Percentiles rank a stretch among this genome's conserved stretches.
These are phyloP conservation scores for Erebia aethiops DNA, from an alignment of 2,888 invertebrate species.

Conservation along the genomic window DNA sequence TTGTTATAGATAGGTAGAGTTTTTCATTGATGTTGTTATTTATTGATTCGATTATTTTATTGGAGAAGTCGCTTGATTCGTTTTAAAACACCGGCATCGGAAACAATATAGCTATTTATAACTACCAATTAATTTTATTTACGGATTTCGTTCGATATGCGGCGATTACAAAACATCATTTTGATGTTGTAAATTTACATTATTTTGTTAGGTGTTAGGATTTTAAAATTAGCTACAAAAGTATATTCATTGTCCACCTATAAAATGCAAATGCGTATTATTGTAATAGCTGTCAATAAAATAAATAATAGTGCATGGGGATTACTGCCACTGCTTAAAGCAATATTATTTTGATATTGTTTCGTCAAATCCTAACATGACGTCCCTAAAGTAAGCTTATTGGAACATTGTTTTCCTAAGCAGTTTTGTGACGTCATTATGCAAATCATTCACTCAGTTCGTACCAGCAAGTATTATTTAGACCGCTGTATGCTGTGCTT, in stretches of 20 bases:
- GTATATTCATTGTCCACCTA: background rate
- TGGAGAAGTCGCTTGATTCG: constrained; percentile 9
- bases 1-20: background rate
- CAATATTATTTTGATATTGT: no score
- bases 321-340: no score
- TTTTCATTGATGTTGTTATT: constrained; percentile 27
- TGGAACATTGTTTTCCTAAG: no score
- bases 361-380: no score
- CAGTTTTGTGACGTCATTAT: no score
- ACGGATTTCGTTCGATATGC: constrained; percentile 18
- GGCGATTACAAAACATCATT: constrained; percentile 21
- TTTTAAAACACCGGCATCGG: constrained; percentile 22
- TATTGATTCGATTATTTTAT: constrained; percentile 24
- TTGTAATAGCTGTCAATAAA: no score
- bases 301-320: no score
- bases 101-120: constrained; percentile 28
- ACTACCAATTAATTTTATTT: constrained; percentile 23
- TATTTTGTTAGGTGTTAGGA: constrained; percentile 15
- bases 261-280: background rate
- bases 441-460: no score
- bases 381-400: no score
- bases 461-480: no score
- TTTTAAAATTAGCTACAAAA: constrained; percentile 13
- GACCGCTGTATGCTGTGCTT: no score
- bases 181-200: constrained; percentile 12